phyloP scores from a whole-genome alignment of 1,140 invertebrate genomes.

The Bathynomus jamesi region DNA sequence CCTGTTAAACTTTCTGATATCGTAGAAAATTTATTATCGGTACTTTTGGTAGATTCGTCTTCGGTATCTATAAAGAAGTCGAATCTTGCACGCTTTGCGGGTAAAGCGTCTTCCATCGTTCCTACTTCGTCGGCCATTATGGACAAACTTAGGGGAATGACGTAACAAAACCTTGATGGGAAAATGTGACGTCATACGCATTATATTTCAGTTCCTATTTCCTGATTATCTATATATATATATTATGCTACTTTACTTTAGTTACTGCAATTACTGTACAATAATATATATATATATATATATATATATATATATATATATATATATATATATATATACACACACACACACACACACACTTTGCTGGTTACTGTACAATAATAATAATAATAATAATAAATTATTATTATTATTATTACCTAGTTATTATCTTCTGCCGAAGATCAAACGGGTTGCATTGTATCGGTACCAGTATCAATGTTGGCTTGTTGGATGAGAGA shows the following conservation, averaged over 20 bases:
- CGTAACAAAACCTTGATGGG: background rate
- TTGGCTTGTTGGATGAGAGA: too few relatives aligned
- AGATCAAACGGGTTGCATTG: too few relatives aligned
- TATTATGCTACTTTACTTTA: background rate
- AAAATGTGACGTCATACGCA: background rate
- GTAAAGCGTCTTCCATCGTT: background rate
- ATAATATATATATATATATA: constrained; percentile 3
- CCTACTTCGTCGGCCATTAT: background rate
- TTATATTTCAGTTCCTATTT: too few relatives aligned
- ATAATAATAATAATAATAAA: too few relatives aligned
- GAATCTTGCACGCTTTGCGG: background rate
- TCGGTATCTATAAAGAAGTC: background rate
- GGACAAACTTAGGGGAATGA: background rate
- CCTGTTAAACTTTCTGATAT: background rate
- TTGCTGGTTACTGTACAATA: too few relatives aligned
- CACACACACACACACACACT: too few relatives aligned
- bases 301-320: constrained; percentile 3
- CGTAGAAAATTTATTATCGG: background rate
- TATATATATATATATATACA: constrained; percentile 1
- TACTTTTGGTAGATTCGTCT: background rate
- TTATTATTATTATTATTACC: too few relatives aligned
- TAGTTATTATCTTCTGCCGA: too few relatives aligned
- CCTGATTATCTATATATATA: too few relatives aligned
- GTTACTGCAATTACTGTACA: too few relatives aligned
- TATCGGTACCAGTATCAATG: too few relatives aligned